Evolutionary conservation across 1,140 invertebrate species (phyloP).

Genomic region (Palaemon carinicauda): DNA sequence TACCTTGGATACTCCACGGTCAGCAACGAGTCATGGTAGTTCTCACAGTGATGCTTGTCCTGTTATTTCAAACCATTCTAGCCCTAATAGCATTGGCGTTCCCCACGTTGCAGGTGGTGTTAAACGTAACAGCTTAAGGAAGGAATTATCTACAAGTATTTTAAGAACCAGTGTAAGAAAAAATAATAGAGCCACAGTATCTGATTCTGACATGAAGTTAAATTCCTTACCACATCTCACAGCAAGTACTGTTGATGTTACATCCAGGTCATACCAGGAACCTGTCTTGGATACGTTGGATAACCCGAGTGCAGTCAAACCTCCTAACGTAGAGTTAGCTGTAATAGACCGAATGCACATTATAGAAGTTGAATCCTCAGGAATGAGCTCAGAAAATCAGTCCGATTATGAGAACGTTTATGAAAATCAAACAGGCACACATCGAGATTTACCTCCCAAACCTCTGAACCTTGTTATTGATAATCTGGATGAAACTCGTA

Average conservation of each 20-base stretch:
- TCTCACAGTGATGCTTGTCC: not conserved
- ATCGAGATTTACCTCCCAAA: conserved; percentile 25
- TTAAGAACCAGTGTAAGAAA: conserved; percentile 24
- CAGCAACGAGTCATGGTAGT: no score
- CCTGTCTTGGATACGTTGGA: not conserved
- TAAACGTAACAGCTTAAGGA: conserved; percentile 6
- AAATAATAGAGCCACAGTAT: conserved; percentile 7
- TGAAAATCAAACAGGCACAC: conserved; percentile 9
- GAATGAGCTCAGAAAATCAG: conserved; percentile 13
- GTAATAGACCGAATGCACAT: conserved; percentile 52
- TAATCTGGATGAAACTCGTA: conserved; percentile 32
- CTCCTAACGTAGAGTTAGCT: conserved; percentile 49
- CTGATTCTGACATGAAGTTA: conserved; percentile 44
- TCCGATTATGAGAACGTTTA: conserved; percentile 56
- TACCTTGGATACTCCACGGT: not conserved
- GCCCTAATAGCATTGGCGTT: conserved; percentile 31
- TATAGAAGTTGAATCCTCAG: conserved; percentile 37
- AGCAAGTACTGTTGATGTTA: conserved; percentile 38
- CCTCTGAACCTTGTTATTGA: conserved; percentile 10
- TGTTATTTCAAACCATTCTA: conserved; percentile 13
- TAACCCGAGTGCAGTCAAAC: not conserved
- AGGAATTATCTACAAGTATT: not conserved
- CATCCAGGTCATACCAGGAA: conserved; percentile 16
- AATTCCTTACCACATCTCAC: conserved; percentile 45
- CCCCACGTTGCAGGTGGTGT: not conserved